Base-by-base conservation (phyloP, 2,797 vertebrate genomes). In the Semaprochilodus insignis region DNA sequence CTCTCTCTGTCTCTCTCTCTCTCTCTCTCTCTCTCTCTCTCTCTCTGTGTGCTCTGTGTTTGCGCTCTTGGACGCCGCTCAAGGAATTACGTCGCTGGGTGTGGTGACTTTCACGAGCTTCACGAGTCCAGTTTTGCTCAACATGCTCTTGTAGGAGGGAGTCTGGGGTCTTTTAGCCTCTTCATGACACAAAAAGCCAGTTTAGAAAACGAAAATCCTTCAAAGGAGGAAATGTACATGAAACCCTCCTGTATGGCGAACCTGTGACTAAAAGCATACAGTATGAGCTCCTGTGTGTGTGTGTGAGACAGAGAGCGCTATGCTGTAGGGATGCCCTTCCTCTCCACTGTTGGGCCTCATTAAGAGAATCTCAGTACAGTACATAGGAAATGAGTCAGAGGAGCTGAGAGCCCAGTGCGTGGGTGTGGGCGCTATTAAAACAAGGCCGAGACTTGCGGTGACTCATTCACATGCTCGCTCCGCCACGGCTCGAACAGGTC, bases 361-460 rank as follows among this genome's bases (percentile, higher is more conserved):
- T 19, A 88, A 86, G 88, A 88, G 88, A 91, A 87, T 90, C 89
- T 81, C 85, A 87, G 91, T 90, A 88, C 91, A 92, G 90, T 90
- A 88, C 91, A 94, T 91, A 92, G 95, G 95, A 95, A 95, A 93
- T 95, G 95, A 95, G 89, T 95, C 94, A 95, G 90, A 89, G 90
- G 90, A 89, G 91, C 75, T 90, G 92, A 89, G 87, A 88, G 89
- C 91, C 73, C 73, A 88, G 78, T 83, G 94, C 93, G 95, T 95
- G 95, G 94, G 95, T 94, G 95, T 95, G 94, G 93, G 90, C 93
- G 81, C 93, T 92, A 82, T 94, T 95, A 95, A 94, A 95, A 94
- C 95, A 94, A 90, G 94, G 91, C 91, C 90, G 92, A 91, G 92
- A 91, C 91, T 92, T 88, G 84, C 93, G 86, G 90, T 95, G 94